Percentiles rank a stretch among this genome's conserved stretches.
phyloP scores from a whole-genome alignment of 2,113 vertebrate genomes.

The Carassius carassius region DNA sequence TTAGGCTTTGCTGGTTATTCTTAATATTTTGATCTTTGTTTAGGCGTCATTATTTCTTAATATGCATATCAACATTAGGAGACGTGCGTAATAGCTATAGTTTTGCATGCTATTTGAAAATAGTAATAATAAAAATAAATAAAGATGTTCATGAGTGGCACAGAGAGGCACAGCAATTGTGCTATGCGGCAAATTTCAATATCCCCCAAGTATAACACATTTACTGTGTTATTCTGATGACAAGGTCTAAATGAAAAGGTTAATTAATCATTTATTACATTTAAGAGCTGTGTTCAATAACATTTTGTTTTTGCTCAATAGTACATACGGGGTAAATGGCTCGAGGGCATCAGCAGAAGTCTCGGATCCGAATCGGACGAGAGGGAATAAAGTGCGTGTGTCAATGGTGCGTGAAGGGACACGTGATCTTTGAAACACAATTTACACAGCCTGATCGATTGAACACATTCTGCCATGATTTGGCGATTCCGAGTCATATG shows the following conservation, averaged over 20 bases:
- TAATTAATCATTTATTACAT: constrained; percentile 49
- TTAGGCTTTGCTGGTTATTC: not conserved
- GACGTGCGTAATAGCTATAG: too few species aligned
- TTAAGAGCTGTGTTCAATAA: constrained; percentile 36
- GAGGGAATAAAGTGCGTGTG: not conserved
- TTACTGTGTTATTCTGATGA: constrained; percentile 21
- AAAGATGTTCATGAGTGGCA: not conserved
- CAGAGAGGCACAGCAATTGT: not conserved
- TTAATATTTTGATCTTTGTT: not conserved
- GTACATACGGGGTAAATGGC: constrained; percentile 41
- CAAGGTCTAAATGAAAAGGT: constrained; percentile 44
- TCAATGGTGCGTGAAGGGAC: constrained; percentile 2
- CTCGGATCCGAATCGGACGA: constrained; percentile 20
- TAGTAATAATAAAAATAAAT: not conserved
- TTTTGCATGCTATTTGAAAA: not conserved
- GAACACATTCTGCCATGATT: not conserved
- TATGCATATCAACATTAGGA: not conserved
- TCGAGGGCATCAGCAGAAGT: constrained; percentile 36
- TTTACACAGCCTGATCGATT: not conserved
- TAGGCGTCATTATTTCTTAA: not conserved
- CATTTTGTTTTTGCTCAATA: constrained; percentile 42
- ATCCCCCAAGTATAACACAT: not conserved
- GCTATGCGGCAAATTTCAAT: not conserved
- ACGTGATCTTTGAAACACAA: not conserved
- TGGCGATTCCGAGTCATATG: not conserved